phyloP scores from a whole-genome alignment of 2,797 vertebrate genomes.

The Mus minutoides region DNA sequence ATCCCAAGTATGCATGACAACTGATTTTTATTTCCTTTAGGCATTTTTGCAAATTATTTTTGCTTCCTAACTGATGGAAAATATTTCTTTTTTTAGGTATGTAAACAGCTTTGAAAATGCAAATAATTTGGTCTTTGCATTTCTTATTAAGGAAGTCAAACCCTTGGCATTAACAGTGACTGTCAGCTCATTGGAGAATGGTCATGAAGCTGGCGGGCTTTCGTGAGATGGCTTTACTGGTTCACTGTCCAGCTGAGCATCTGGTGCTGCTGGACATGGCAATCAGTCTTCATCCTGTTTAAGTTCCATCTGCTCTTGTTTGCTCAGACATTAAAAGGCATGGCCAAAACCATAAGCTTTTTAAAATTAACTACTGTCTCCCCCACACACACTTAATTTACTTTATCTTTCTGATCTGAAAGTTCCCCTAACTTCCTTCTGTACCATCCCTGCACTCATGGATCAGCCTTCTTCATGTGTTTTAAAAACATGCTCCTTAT shows the following conservation, averaged over 20 bases:
- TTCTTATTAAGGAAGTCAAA: neutral
- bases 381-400: too few species aligned
- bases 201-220: neutral
- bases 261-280: neutral
- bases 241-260: neutral
- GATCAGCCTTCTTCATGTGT: neutral
- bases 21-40: neutral
- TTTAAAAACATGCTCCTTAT: neutral
- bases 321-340: neutral
- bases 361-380: neutral
- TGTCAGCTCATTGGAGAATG: neutral
- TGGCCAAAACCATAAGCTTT: neutral
- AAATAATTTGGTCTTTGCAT: neutral
- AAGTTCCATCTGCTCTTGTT: neutral
- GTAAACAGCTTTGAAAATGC: neutral
- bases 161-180: neutral
- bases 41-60: neutral
- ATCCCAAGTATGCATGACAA: neutral
- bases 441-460: neutral
- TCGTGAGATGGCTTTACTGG: neutral
- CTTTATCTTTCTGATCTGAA: constrained; percentile 38
- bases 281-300: neutral
- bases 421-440: neutral
- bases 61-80: neutral
- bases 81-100: neutral